phyloP scores from a whole-genome alignment of 2,797 vertebrate species.

The Tolypeutes matacus region DNA sequence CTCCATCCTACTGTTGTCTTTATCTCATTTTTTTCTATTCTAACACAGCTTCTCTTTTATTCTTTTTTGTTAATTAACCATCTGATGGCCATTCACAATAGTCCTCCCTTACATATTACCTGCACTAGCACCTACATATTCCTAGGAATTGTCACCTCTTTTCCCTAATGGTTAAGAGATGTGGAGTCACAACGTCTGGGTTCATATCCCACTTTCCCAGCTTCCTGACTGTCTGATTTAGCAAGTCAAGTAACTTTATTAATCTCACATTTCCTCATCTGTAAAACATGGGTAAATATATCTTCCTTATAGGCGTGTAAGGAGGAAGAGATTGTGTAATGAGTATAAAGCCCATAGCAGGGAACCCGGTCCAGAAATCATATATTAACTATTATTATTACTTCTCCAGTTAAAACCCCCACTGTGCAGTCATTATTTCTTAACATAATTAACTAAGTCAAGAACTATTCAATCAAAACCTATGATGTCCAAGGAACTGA shows the following conservation, averaged over 20 bases:
- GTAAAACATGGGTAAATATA: neutral
- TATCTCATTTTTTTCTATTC: neutral
- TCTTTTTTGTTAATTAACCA: neutral
- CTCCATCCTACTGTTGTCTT: neutral
- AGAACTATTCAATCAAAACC: neutral
- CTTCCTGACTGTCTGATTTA: neutral
- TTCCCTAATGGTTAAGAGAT: neutral
- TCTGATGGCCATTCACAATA: neutral
- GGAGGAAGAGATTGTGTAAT: neutral
- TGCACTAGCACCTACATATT: too few species aligned
- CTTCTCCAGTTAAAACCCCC: neutral
- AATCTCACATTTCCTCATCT: neutral
- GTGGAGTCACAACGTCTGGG: neutral
- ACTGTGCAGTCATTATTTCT: conserved; percentile 71
- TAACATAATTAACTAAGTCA: neutral
- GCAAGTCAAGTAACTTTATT: neutral
- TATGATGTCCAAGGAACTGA: neutral
- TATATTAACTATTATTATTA: neutral
- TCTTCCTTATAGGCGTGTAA: neutral
- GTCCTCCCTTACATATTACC: too few species aligned
- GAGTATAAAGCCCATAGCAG: neutral
- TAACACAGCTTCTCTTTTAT: neutral
- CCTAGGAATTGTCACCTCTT: neutral
- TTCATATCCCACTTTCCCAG: neutral
- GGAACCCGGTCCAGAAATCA: neutral